Evolutionary conservation across 2,797 vertebrate species (phyloP), one percentile per base, ranked within the genome.

Genomic region (Melanotaenia pygmaea): DNA sequence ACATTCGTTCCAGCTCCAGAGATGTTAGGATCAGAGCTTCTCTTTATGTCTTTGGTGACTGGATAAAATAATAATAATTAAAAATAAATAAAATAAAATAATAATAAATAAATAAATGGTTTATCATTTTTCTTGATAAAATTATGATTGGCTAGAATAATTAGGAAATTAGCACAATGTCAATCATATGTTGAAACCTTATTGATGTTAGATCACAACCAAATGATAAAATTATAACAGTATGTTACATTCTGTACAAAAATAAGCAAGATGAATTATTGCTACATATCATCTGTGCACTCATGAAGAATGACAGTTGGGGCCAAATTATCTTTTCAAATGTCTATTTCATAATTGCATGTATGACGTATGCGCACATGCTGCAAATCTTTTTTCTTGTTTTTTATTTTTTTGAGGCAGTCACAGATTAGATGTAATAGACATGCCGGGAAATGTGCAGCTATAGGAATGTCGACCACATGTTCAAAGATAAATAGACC

Each of bases 401-500:
- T 35, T 86, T 70, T 61, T n/a, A 79, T 85, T 90, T 89, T 93
- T 90, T 83, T 74, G 78, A 88, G 71, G 84, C 88, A 92, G 85
- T 91, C 88, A 90, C 83, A 92, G 92, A 93, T 93, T 94, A 94
- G 87, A 90, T 90, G 90, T 94, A 94, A 95, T 94, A 91, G 93
- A 93, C 88, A 66, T 95, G 92, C 94, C 93, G 93, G 94, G 94
- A 95, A 94, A 94, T 91, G 90, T 90, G 87, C 88, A 87, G 91
- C 90, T 82, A 84, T 72, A 88, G 92, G 94, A 95, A 95, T 95
- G 93, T 92, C 89, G 81, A 92, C 92, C 94, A 95, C 94, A 94
- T 94, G 94, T 95, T 94, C 88, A 78, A 94, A 94, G 94, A 94
- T 94, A 94, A 94, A 94, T 92, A 93, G 92, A 92, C 92, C 91